Evolutionary conservation across 2,113 vertebrate species (phyloP), one percentile per base, ranked within the genome.

Genomic region (Maccullochella peelii): DNA sequence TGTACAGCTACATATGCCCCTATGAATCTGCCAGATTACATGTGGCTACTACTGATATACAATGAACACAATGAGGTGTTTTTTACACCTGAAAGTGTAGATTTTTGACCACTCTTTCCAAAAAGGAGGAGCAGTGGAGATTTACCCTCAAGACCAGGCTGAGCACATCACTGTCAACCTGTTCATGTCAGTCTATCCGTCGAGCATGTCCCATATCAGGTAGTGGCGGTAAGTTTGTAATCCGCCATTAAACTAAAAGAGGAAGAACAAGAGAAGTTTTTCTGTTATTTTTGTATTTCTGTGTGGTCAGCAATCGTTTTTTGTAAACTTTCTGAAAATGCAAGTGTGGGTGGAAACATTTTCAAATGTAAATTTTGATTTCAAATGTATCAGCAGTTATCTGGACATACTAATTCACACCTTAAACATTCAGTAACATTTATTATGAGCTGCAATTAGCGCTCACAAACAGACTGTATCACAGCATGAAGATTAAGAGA

Each of bases 391-490:
- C 18, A 59, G 66, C 42, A 75, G 55, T 50, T 73, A 73, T 77
- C 12, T 57, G 47, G 14, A 59, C 14, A 14, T 55, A 44, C 52
- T 80, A 68, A 72, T 83, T 61, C 15, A 47, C 30, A 54, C 30
- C 30, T 61, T 38, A 47, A 33, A 68, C 2, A 40, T 63, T 69
- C 10, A 40, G 27, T 18, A 54, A 66, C 38, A 65, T 80, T 77
- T 36, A 57, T 76, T 73, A 77, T 25, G 14, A 80, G 30, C 47
- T 63, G 50, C 47, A 80, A 77, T 77, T 81, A 79, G 59, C 15
- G 16, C 30, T 76, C 30, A 77, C 55, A 79, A 81, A 68, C 49
- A 69, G 18, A 76, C 69, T 55, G 71, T 84, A 50, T 86, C 52
- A 63, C 50, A 70, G 57, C 16, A 47, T 52, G 71, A 59, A 63